A percentile compares a stretch with the other conserved stretches of the same genome.
Conservation (phyloP, 1,140 invertebrate species). For the Drosophila sturtevanti region DNA sequence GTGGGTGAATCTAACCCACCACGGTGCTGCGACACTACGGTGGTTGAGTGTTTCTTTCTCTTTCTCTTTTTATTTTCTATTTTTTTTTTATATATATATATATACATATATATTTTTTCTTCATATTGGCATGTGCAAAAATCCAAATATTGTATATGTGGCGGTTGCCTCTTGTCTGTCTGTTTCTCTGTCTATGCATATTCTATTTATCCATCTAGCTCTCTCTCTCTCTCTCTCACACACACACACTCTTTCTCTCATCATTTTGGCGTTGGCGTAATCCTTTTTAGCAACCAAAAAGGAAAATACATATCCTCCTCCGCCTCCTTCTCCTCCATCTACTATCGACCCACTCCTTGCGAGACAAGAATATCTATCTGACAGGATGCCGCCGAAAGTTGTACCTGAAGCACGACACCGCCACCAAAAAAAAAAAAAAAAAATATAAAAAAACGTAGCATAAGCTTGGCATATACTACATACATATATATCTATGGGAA, state of each 20-base stretch:
- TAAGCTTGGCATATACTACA: neutral
- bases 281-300: constrained; percentile 68
- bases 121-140: constrained; percentile 78
- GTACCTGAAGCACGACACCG: neutral
- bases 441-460: no score
- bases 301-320: constrained; percentile 41
- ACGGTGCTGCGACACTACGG: neutral
- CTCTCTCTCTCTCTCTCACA: constrained; percentile 13
- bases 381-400: constrained; percentile 39
- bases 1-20: constrained; percentile 12
- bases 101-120: no score
- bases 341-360: constrained; percentile 14
- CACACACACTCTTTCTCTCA: constrained; percentile 27
- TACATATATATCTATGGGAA: no score
- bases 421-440: no score
- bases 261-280: constrained; percentile 71
- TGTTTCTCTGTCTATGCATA: neutral
- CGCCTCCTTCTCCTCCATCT: constrained; percentile 1
- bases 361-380: constrained; percentile 25
- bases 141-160: constrained; percentile 56
- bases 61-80: constrained; percentile 17
- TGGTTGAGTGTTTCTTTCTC: constrained; percentile 39
- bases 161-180: constrained; percentile 14
- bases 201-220: constrained; percentile 25
- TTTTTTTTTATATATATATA: no score